Evolutionary conservation across 2,888 invertebrate species (phyloP).

Genomic region (Synanthedon formicaeformis): DNA sequence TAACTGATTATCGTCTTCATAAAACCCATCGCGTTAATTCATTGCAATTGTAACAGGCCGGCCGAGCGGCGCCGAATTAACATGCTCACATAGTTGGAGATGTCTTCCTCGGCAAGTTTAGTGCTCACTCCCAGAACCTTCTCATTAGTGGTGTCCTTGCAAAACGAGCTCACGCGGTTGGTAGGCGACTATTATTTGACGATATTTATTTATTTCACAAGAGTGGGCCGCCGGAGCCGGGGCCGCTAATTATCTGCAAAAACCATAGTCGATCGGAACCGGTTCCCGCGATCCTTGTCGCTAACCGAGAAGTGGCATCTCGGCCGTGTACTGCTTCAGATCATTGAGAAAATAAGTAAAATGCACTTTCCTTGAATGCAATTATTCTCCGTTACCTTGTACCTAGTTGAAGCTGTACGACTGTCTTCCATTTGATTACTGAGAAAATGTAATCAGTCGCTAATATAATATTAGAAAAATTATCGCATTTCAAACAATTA

Average conservation of each 20-base stretch:
- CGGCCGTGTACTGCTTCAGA: neutral
- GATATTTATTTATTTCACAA: conserved; percentile 2
- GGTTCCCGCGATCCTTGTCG: neutral
- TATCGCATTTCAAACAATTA: too few species aligned
- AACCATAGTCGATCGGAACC: neutral
- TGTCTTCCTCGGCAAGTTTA: too few species aligned
- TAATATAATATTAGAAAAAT: too few species aligned
- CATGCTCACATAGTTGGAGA: too few species aligned
- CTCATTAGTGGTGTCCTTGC: neutral
- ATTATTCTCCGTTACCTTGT: too few species aligned
- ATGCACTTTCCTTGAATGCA: too few species aligned
- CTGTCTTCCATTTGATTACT: too few species aligned
- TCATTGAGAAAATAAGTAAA: neutral
- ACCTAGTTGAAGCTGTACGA: too few species aligned
- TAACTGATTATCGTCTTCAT: neutral
- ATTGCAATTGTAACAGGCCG: too few species aligned
- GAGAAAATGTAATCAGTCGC: too few species aligned
- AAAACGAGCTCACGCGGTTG: neutral
- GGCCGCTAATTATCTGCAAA: conserved; percentile 2
- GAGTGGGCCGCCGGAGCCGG: neutral
- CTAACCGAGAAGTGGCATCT: neutral
- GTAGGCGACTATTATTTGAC: conserved; percentile 1
- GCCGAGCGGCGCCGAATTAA: too few species aligned
- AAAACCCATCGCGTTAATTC: neutral
- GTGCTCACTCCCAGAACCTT: neutral